Base-by-base conservation (phyloP, 2,113 vertebrate genomes). In the Cyprinodon brontotheroides region DNA sequence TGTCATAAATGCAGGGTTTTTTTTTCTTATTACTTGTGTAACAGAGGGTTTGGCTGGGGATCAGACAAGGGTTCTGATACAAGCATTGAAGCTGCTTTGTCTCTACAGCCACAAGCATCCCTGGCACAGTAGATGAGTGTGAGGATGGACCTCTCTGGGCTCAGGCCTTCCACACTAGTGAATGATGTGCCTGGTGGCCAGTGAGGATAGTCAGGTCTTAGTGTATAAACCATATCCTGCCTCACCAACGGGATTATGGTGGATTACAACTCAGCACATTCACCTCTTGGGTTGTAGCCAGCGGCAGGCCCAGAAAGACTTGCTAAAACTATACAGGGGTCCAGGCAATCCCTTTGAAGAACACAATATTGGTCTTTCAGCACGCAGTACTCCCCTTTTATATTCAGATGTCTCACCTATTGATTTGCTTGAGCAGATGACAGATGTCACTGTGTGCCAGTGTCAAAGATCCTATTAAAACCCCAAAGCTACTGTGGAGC, bases 181-280 rank as follows among this genome's bases (percentile, higher is more conserved):
- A 81, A 83, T 82, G 74, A 59, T 50, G 65, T 87, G 88, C 74
- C 89, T 80, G 80, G 87, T 74, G 63, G 82, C 65, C 43, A 45
- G 39, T 36, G 81, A 29, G 84, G 76, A 93, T 84, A 74, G 70
- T 83, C 84, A 57, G 89, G 90, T 88, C 84, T 74, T 70, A 79
- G 86, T 88, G 86, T 90, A 81, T 91, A 91, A 94, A 84, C 85
- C 86, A 79, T 79, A 87, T 92, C 89, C 83, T 79, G 83, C 83
- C 84, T 83, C 82, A 89, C 80, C 93, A 89, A 92, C 82, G 75
- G 91, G 94, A 94, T 94, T 94, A 94, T 77, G 84, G 86, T 90
- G 94, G 94, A 94, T 94, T 93, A 94, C 92, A 94, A 90, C 82
- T 87, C 90, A 85, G 91, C 89, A 92, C 88, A 90, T 92, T 93